Evolutionary conservation across 2,888 invertebrate species (phyloP).

Genomic region (Dione juno): DNA sequence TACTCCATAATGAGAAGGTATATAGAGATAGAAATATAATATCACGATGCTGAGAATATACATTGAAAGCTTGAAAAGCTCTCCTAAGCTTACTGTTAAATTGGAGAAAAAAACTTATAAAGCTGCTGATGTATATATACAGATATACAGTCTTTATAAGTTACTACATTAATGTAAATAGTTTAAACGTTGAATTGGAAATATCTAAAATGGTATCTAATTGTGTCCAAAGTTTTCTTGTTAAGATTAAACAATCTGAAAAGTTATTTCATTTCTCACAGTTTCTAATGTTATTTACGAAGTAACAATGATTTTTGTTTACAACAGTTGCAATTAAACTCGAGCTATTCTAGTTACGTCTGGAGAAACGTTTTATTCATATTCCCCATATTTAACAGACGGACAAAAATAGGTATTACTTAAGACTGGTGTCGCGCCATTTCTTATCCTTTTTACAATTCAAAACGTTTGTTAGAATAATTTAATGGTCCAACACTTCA

Average conservation of each 20-base stretch:
- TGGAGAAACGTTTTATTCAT: background rate
- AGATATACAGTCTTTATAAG: background rate
- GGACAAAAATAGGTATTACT: background rate
- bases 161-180: constrained; percentile 1
- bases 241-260: constrained; percentile 21
- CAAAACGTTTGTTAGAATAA: background rate
- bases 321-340: constrained; percentile 15
- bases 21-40: too few species aligned
- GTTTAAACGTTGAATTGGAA: constrained; percentile 16
- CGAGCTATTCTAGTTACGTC: background rate
- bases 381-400: background rate
- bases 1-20: too few species aligned
- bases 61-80: too few species aligned
- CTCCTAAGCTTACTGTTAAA: too few species aligned
- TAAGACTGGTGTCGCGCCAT: background rate
- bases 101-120: too few species aligned
- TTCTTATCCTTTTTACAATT: background rate
- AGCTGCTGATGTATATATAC: background rate
- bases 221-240: constrained; percentile 20
- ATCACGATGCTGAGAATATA: too few species aligned
- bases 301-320: constrained; percentile 26
- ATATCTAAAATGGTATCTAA: constrained; percentile 20
- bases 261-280: constrained; percentile 25
- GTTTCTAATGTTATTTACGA: constrained; percentile 10
- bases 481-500: too few species aligned